These are phyloP conservation scores for Phymorhynchus buccinoides DNA, from an alignment of 1,140 invertebrate genomes.

Conservation along the genomic window DNA sequence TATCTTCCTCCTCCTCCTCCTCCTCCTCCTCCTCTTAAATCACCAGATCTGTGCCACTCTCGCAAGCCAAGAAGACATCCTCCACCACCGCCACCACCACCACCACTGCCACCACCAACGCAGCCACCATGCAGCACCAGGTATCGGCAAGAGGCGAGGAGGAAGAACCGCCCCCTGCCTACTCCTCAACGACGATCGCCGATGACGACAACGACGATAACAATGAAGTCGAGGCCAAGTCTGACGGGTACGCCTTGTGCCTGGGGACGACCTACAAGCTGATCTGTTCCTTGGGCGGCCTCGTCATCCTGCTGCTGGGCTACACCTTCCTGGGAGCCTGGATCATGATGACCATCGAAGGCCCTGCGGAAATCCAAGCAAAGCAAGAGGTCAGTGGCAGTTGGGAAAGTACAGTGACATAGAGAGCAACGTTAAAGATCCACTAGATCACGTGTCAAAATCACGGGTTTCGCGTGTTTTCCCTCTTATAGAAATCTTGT, in stretches of 20 bases:
- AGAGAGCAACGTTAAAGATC: no score
- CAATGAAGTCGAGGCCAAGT: no score
- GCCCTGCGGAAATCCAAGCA: background rate
- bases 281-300: constrained; percentile 6
- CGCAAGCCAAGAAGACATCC: no score
- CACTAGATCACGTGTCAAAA: no score
- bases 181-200: background rate
- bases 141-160: background rate
- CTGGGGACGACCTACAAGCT: background rate
- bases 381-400: background rate
- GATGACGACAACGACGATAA: background rate
- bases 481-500: no score
- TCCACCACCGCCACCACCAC: no score
- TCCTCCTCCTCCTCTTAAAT: no score
- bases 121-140: background rate
- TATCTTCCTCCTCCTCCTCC: no score
- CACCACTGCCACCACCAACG: no score
- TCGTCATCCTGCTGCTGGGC: constrained; percentile 18
- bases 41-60: no score
- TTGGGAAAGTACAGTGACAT: no score
- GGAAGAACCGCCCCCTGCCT: background rate
- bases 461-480: no score
- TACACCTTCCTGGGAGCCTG: constrained; percentile 21
- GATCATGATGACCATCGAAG: constrained; percentile 16
- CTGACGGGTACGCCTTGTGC: background rate